These are phyloP conservation scores for Leucoraja erinaceus DNA, from an alignment of 2,113 vertebrate species.

Conservation along the genomic window DNA sequence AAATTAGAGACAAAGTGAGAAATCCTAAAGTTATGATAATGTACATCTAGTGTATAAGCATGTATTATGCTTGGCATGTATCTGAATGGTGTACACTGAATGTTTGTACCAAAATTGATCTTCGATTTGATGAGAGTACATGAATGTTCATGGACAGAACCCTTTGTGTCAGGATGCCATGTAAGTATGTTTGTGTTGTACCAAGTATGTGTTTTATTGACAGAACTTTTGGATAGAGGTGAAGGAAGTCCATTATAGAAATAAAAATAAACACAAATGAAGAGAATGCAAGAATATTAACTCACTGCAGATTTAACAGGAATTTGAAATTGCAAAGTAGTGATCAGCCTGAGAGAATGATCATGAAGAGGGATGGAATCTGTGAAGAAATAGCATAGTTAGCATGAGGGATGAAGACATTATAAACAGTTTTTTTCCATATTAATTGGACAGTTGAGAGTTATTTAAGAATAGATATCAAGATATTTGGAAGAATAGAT, in stretches of 20 bases:
- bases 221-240: neutral
- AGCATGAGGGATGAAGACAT: neutral
- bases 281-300: neutral
- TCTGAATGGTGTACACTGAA: neutral
- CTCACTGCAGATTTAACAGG: neutral
- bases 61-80: neutral
- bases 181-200: neutral
- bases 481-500: too few relatives aligned
- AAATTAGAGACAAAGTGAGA: neutral
- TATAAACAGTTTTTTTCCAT: neutral
- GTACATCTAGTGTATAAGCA: too few relatives aligned
- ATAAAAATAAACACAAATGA: neutral
- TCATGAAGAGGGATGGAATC: neutral
- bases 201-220: neutral
- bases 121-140: neutral
- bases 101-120: neutral
- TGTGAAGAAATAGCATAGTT: too few relatives aligned
- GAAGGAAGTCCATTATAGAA: neutral
- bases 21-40: neutral
- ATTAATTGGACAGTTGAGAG: neutral
- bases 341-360: neutral
- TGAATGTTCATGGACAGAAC: neutral
- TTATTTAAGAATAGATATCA: neutral
- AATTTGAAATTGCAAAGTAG: neutral
- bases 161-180: neutral